Percentiles rank a stretch among this genome's conserved stretches.
phyloP scores from a whole-genome alignment of 2,888 invertebrate genomes.

The Epistrophella euchroma region DNA sequence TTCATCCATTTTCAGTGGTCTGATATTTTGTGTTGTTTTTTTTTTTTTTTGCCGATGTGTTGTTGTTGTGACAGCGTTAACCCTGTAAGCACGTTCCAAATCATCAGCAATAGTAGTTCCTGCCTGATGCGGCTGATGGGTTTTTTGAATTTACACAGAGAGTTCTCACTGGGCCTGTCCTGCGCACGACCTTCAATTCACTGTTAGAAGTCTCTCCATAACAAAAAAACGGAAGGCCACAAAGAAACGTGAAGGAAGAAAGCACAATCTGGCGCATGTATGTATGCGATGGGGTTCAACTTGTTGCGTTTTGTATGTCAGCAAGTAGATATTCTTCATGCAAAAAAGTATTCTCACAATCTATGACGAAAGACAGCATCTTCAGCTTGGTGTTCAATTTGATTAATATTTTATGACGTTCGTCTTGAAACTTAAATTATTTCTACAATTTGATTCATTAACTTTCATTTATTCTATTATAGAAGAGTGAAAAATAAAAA shows the following conservation, averaged over 20 bases:
- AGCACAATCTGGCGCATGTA: conserved; percentile 32
- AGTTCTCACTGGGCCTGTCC: conserved; percentile 28
- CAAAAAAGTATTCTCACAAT: background rate
- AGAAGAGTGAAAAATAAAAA: background rate
- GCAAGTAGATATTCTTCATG: conserved; percentile 11
- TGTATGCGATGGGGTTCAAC: conserved; percentile 20
- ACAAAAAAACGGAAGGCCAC: conserved; percentile 22
- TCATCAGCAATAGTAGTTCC: conserved; percentile 46
- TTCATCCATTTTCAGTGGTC: conserved; percentile 39
- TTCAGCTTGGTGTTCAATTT: conserved; percentile 20
- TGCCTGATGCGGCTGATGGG: conserved; percentile 35
- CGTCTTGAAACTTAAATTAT: conserved; percentile 43
- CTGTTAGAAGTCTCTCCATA: conserved; percentile 1
- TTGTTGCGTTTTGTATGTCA: conserved; percentile 44
- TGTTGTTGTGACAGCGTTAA: conserved; percentile 6
- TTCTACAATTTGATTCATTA: conserved; percentile 42
- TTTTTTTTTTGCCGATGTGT: background rate
- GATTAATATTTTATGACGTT: conserved; percentile 34
- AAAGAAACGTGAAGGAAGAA: conserved; percentile 7
- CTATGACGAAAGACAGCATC: conserved; percentile 21
- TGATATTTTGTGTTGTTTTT: conserved; percentile 12
- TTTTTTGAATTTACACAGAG: conserved; percentile 44
- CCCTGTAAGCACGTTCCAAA: conserved; percentile 40
- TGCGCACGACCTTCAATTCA: conserved; percentile 23
- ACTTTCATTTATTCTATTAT: conserved; percentile 25